Conservation (phyloP, 2,797 vertebrate species). For the Channa striata region DNA sequence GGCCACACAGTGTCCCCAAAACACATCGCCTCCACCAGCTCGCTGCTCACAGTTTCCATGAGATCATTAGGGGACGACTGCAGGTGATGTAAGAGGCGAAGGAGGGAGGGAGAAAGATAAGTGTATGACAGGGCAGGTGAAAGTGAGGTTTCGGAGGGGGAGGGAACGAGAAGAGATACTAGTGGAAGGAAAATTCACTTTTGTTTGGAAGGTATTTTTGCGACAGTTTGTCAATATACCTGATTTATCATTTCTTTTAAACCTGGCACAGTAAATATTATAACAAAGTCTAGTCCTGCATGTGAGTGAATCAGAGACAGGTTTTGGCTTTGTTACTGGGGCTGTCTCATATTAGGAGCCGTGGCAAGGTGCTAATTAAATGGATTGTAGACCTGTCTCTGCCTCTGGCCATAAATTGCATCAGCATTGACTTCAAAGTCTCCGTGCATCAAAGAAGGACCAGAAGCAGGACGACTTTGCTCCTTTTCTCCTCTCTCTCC, state of each 20-base stretch:
- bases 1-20: slow-evolving; percentile 67
- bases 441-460: slow-evolving; percentile 62
- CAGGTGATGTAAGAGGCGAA: slow-evolving; percentile 62
- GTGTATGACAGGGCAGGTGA: slow-evolving; percentile 16
- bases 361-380: slow-evolving; percentile 69
- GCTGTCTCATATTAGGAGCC: slow-evolving; percentile 42
- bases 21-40: slow-evolving; percentile 62
- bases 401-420: slow-evolving; percentile 66
- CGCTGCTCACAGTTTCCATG: slow-evolving; percentile 76
- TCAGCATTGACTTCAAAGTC: slow-evolving; percentile 77
- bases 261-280: slow-evolving; percentile 17
- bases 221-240: background rate
- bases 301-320: slow-evolving; percentile 31
- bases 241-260: slow-evolving; percentile 15
- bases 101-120: slow-evolving; percentile 11
- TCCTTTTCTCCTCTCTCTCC: slow-evolving; percentile 25
- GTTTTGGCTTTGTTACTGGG: slow-evolving; percentile 51
- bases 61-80: slow-evolving; percentile 61
- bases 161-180: background rate
- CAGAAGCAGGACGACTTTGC: slow-evolving; percentile 42
- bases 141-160: background rate
- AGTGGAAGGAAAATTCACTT: background rate
- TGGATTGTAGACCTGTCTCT: slow-evolving; percentile 58
- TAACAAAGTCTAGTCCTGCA: slow-evolving; percentile 17
- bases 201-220: background rate